Base-by-base conservation (phyloP, 2,113 vertebrate genomes). In the Gasterosteus nipponicus region DNA sequence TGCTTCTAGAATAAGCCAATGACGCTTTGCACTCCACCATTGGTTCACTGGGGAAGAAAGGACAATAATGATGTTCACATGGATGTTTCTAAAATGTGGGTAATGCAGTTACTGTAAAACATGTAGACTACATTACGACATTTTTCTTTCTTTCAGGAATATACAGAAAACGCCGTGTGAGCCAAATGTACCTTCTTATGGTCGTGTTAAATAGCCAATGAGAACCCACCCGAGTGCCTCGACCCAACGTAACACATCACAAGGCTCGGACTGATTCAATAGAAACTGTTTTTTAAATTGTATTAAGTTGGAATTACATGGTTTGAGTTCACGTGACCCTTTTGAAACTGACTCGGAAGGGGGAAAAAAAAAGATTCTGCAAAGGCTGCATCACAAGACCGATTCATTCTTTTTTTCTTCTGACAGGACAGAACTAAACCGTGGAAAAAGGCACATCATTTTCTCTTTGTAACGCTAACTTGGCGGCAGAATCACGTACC, bases 401-500 rank as follows among this genome's bases (percentile, higher is more conserved):
- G 42, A 38, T 38, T 38, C 35, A 38, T 33, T 42, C 15, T 26
- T 41, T 10, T 38, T 8, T 42, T 5, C 42, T 9, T 12, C 60
- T 33, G 69, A 77, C 42, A 57, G 44, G 73, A 58, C 72, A 35
- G 58, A 75, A 85, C 53, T 26, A 19, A 73, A 86, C 68, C 75
- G 76, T 82, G 57, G 82, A 82, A 90, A 26, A 95, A 94, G 93
- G 94, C 94, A 94, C 93, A 51, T 92, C 75, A 91, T 92, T 86
- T 81, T 85, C 72, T 85, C 72, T 86, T 85, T 74, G 46, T 87
- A 88, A 91, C 77, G 53, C 74, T 72, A 85, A 90, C 69, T 89
- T 91, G 86, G 89, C 82, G 58, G 79, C 86, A 89, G 80, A 86
- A 86, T 86, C 65, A 19, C 42, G 19, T 63, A 75, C 57, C 74